Conservation (phyloP, 2,113 vertebrate genomes). For the Struthio camelus region DNA sequence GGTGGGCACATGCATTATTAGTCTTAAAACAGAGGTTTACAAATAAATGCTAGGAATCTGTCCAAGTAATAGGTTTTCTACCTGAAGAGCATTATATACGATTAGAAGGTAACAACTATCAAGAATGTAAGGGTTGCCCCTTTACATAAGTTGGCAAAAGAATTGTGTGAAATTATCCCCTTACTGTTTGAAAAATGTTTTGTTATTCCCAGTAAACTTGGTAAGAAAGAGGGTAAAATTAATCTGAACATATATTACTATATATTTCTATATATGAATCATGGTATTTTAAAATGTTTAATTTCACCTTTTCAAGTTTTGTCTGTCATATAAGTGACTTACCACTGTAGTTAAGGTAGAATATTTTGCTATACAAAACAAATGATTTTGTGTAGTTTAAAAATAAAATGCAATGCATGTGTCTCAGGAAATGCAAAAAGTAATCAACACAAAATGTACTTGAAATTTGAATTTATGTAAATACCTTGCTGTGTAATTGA, state of each 20-base stretch:
- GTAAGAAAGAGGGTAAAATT: not conserved
- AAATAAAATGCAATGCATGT: not conserved
- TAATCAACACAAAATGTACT: not conserved
- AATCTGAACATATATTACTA: not conserved
- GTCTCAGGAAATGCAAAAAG: not conserved
- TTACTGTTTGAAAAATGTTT: not conserved
- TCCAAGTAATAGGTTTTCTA: too few relatives aligned
- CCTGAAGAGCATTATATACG: too few relatives aligned
- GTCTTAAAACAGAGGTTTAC: not conserved
- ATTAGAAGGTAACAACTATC: too few relatives aligned
- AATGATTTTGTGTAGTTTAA: not conserved
- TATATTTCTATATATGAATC: not conserved
- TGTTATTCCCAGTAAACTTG: not conserved
- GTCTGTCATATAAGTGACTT: not conserved
- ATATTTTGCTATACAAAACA: not conserved
- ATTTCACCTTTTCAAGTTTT: not conserved
- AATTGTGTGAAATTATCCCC: not conserved
- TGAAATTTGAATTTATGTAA: not conserved
- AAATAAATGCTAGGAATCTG: not conserved
- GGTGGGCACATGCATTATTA: rapidly evolving
- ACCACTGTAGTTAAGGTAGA: not conserved
- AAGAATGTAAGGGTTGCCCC: not conserved
- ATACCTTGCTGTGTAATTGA: not conserved
- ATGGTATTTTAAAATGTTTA: not conserved
- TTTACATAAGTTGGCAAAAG: not conserved